Conservation (phyloP, 1,140 invertebrate genomes). For the Medauroidea extradentata region DNA sequence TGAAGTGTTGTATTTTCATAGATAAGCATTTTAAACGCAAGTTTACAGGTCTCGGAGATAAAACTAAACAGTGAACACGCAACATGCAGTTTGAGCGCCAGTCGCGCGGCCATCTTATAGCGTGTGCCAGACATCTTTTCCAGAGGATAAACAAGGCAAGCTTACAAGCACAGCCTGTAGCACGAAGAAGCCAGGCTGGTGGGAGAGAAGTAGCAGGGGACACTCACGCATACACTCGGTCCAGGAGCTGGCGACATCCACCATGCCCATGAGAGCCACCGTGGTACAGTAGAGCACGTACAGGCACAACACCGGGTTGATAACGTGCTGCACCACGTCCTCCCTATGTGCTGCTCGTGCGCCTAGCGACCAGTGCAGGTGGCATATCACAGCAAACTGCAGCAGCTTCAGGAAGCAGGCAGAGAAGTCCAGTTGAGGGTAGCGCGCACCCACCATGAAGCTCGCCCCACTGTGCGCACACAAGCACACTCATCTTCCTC, state of each 20-base stretch:
- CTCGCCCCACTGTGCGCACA: slow-evolving; percentile 43
- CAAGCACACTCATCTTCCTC: no score
- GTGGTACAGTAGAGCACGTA: slow-evolving; percentile 48
- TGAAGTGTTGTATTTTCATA: no score
- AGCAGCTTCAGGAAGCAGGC: slow-evolving; percentile 48
- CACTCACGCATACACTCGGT: slow-evolving; percentile 50
- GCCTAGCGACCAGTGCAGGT: slow-evolving; percentile 50
- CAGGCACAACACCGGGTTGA: slow-evolving; percentile 38
- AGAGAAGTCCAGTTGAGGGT: slow-evolving; percentile 48
- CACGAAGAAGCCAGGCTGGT: no score
- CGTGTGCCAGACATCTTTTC: no score
- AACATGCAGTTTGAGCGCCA: no score
- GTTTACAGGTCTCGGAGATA: no score
- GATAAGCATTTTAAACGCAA: no score
- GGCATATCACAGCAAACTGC: slow-evolving; percentile 50
- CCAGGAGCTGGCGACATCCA: slow-evolving; percentile 45
- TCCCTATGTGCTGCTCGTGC: slow-evolving; percentile 47
- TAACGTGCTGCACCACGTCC: slow-evolving; percentile 43
- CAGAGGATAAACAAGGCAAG: no score
- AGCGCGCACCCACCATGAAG: slow-evolving; percentile 44
- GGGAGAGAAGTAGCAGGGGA: not conserved
- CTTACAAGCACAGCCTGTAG: no score
- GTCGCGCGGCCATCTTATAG: no score
- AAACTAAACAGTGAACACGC: no score
- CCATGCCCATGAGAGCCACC: slow-evolving; percentile 47